These are phyloP conservation scores for Hypsopygia costalis DNA, from an alignment of 2,888 invertebrate species.

Conservation along the genomic window DNA sequence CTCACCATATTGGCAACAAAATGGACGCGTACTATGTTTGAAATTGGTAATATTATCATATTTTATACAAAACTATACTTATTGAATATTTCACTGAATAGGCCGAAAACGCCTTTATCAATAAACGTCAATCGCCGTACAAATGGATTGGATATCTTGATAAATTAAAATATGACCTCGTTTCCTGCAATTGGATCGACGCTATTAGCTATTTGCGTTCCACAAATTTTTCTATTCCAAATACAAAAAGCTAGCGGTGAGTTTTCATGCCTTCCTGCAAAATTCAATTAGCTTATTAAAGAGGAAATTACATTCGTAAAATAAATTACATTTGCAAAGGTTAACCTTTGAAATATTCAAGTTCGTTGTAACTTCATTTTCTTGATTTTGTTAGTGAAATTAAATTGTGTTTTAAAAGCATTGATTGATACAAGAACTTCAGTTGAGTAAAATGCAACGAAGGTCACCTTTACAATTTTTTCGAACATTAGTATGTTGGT, in stretches of 20 bases:
- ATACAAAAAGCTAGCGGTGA: constrained; percentile 1
- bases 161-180: background rate
- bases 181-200: background rate
- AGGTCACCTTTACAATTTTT: background rate
- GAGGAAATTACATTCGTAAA: constrained; percentile 28
- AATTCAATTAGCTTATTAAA: constrained; percentile 14
- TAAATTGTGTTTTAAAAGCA: constrained; percentile 1
- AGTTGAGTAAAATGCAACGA: background rate
- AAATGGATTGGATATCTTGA: too few relatives aligned
- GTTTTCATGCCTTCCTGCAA: constrained; percentile 5
- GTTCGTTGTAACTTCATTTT: constrained; percentile 20
- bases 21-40: too few relatives aligned
- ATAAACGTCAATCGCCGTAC: too few relatives aligned
- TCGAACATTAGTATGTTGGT: too few relatives aligned
- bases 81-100: too few relatives aligned
- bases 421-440: too few relatives aligned
- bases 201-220: constrained; percentile 1
- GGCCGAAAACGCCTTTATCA: too few relatives aligned
- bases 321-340: constrained; percentile 31
- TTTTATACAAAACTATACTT: too few relatives aligned
- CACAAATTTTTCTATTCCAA: constrained; percentile 5
- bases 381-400: constrained; percentile 1
- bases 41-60: too few relatives aligned
- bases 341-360: constrained; percentile 21
- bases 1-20: too few relatives aligned